Conservation (phyloP, 2,888 invertebrate species). For the Drosophila mercatorum region DNA sequence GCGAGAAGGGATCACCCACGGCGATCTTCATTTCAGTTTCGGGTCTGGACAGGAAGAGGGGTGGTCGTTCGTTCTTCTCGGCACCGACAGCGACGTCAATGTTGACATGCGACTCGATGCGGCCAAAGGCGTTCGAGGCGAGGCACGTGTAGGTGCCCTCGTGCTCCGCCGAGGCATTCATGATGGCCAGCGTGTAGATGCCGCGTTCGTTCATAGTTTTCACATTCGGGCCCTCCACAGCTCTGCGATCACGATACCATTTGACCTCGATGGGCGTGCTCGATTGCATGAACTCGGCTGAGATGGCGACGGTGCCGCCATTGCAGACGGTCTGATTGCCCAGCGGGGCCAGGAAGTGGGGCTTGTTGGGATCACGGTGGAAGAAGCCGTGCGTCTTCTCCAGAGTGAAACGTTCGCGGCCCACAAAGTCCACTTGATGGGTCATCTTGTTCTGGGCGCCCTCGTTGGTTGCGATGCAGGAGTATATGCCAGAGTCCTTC, state of each 20-base stretch:
- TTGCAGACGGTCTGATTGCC: constrained; percentile 90
- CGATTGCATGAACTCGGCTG: constrained; percentile 89
- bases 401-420: constrained; percentile 84
- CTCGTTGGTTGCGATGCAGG: constrained; percentile 90
- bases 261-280: constrained; percentile 90
- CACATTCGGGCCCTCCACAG: constrained; percentile 87
- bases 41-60: constrained; percentile 91
- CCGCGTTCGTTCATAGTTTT: constrained; percentile 88
- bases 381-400: constrained; percentile 84
- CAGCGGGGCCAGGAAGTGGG: constrained; percentile 89
- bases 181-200: constrained; percentile 90
- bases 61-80: constrained; percentile 87
- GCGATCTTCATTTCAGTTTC: constrained; percentile 90
- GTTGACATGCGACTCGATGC: constrained; percentile 90
- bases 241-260: constrained; percentile 89
- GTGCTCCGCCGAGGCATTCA: constrained; percentile 90
- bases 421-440: constrained; percentile 89
- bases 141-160: constrained; percentile 91
- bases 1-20: constrained; percentile 92
- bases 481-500: constrained; percentile 90
- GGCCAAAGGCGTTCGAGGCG: constrained; percentile 90
- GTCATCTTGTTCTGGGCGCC: constrained; percentile 90
- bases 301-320: constrained; percentile 92
- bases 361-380: constrained; percentile 86
- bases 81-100: constrained; percentile 89